phyloP scores from a whole-genome alignment of 2,113 vertebrate species.

The Malurus melanocephalus region DNA sequence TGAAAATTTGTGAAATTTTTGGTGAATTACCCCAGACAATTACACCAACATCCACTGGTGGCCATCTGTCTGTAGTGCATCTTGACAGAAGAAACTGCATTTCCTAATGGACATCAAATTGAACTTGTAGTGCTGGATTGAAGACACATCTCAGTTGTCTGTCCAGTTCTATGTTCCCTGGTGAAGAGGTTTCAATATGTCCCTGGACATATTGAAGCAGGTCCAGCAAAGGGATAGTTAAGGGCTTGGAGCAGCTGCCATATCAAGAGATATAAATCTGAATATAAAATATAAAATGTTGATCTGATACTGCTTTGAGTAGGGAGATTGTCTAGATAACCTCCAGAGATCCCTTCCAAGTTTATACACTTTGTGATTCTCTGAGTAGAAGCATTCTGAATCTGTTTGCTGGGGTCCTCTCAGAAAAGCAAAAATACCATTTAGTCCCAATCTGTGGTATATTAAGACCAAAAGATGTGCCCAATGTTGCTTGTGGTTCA shows the following conservation, averaged over 20 bases:
- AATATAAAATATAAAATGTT: no score
- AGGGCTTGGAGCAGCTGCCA: not conserved
- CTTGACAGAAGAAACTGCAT: not conserved
- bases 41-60: not conserved
- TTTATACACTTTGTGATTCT: not conserved
- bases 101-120: not conserved
- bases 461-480: not conserved
- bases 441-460: not conserved
- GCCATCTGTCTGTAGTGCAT: not conserved
- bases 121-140: not conserved
- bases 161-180: not conserved
- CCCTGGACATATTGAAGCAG: accelerated
- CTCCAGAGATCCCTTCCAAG: not conserved
- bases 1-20: not conserved
- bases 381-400: not conserved
- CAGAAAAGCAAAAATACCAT: not conserved
- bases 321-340: not conserved
- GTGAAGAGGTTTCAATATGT: no score
- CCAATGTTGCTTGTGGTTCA: not conserved
- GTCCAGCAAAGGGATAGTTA: not conserved
- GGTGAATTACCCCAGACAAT: not conserved
- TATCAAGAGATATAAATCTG: not conserved
- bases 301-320: not conserved
- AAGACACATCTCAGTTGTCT: not conserved
- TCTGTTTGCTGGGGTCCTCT: not conserved